Evolutionary conservation across 2,888 invertebrate species (phyloP), one percentile per base, ranked within the genome.

Genomic region (Eucriotettix oculatus): DNA sequence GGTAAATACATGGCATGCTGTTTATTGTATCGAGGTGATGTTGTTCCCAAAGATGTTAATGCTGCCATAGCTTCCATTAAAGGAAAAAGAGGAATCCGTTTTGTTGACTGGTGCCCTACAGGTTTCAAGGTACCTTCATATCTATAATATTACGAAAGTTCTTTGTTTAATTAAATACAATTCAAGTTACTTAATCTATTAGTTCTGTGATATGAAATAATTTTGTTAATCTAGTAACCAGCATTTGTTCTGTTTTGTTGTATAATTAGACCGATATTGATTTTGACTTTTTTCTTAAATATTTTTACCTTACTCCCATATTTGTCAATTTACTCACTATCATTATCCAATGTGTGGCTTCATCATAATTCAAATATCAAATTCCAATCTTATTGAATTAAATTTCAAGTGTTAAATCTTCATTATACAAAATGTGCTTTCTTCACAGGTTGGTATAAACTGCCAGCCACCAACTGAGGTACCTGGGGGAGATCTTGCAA

Each of bases 391-490:
- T 48, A 14, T 5, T 48, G 12, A 48, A 14, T 48, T 48, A n/a
- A 48, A 7, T 48, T 48, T 48, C 9, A 48, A 48, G 29, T 29
- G 29, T 29, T 7, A 29, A 29, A 5, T 29, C 29, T 44, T 44
- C 14, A 44, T 11, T 44, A 44, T 11, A 44, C 44, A 44, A 44
- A 44, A 44, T 11, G 14, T 44, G 14, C 14, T 9, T 48, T 48
- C 3, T 48, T 48, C 9, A 29, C 70, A 85, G 82, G 80, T 87
- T 62, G 87, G 87, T 9, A 75, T 87, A 40, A 86, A 86, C 71
- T 81, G 82, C 68, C 85, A 84, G 72, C 86, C 87, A 16, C 89
- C 92, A 0, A 80, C 83, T 1, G 83, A 83, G 43, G 74, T 78
- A 17, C 78, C 79, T 3, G 71, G 71, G 10, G 72, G 71, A 11